phyloP scores from a whole-genome alignment of 2,797 vertebrate genomes.

The Hemibagrus guttatus region DNA sequence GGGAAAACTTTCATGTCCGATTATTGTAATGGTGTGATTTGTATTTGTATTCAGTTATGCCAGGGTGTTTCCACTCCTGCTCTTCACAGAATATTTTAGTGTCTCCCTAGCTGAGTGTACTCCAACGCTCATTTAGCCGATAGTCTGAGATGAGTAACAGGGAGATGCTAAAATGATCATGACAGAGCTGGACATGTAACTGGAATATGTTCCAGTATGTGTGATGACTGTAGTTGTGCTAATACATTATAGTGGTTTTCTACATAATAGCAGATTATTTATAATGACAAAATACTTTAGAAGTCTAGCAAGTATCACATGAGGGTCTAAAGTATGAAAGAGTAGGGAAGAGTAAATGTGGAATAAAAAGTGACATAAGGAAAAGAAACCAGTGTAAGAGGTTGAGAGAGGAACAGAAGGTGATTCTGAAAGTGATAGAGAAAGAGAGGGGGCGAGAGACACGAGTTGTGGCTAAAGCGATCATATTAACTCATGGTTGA shows the following conservation, averaged over 20 bases:
- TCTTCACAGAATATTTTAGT: neutral
- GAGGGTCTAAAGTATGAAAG: neutral
- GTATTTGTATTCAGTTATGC: constrained; percentile 68
- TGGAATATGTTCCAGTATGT: constrained; percentile 71
- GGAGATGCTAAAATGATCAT: constrained; percentile 15
- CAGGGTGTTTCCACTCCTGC: constrained; percentile 1
- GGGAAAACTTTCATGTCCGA: constrained; percentile 71
- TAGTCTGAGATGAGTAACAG: neutral
- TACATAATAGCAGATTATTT: constrained; percentile 68
- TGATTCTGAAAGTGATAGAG: constrained; percentile 49
- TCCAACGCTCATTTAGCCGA: neutral
- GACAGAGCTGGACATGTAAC: constrained; percentile 69
- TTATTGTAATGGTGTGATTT: constrained; percentile 73
- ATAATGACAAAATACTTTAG: constrained; percentile 55
- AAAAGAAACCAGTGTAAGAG: constrained; percentile 44
- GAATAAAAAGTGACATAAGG: constrained; percentile 28
- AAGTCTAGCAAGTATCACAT: constrained; percentile 38
- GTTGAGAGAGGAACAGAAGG: constrained; percentile 26
- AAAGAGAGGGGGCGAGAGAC: constrained; percentile 23
- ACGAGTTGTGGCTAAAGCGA: constrained; percentile 27
- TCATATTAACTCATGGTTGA: constrained; percentile 49
- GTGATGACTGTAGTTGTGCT: constrained; percentile 70
- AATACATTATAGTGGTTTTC: constrained; percentile 73
- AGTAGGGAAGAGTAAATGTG: constrained; percentile 36
- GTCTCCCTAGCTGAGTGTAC: neutral